phyloP scores from a whole-genome alignment of 2,797 vertebrate species.

The Lindbergichthys nudifrons region DNA sequence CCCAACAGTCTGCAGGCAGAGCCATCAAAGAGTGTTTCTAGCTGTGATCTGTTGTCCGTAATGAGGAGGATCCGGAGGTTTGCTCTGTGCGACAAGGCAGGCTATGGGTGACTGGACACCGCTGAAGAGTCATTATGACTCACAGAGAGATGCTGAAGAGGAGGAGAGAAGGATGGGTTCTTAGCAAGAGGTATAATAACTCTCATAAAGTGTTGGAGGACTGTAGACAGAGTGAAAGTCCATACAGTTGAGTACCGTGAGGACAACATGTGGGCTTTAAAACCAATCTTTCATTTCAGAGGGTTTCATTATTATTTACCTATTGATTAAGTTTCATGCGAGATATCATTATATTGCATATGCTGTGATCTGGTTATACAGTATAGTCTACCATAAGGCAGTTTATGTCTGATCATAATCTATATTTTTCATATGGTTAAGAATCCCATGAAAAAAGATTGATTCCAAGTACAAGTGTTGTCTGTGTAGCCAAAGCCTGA shows the following conservation, averaged over 20 bases:
- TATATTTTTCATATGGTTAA: neutral
- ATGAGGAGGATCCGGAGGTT: constrained; percentile 69
- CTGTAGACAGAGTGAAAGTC: too few species aligned
- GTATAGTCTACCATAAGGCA: neutral
- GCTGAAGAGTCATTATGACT: constrained; percentile 65
- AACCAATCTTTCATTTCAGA: constrained; percentile 9
- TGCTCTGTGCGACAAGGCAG: constrained; percentile 48
- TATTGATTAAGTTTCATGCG: neutral
- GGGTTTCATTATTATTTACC: constrained; percentile 1
- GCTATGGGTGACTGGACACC: constrained; percentile 55
- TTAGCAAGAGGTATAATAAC: constrained; percentile 36
- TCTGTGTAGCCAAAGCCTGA: constrained; percentile 1
- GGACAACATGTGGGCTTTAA: neutral
- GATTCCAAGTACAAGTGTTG: neutral
- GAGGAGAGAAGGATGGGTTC: constrained; percentile 30
- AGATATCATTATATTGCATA: neutral
- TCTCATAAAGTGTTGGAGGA: constrained; percentile 24
- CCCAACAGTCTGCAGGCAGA: constrained; percentile 54
- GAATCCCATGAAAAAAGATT: neutral
- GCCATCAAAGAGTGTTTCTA: constrained; percentile 63
- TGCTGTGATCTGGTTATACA: neutral
- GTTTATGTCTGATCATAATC: neutral
- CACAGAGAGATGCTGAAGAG: constrained; percentile 51
- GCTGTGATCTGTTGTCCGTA: constrained; percentile 64
- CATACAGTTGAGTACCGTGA: neutral